These are phyloP conservation scores for Champsocephalus esox DNA, from an alignment of 2,797 vertebrate species.

Conservation along the genomic window DNA sequence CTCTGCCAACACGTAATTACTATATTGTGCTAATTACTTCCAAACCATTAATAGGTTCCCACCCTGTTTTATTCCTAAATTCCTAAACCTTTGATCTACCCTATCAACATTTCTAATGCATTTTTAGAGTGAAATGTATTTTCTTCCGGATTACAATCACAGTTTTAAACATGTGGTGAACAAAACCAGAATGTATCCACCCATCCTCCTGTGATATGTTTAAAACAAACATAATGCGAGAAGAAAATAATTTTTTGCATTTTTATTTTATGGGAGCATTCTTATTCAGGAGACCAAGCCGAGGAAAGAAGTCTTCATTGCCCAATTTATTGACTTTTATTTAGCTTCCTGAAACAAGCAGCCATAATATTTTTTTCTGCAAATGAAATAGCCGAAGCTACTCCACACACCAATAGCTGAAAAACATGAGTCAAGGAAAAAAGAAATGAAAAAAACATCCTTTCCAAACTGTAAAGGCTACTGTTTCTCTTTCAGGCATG, in stretches of 20 bases:
- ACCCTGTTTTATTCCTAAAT: conserved; percentile 9
- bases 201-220: no score
- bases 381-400: neutral
- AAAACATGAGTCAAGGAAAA: neutral
- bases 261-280: no score
- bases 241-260: no score
- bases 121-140: no score
- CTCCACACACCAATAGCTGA: neutral
- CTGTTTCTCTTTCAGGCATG: neutral
- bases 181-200: no score
- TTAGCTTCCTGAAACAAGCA: neutral
- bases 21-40: conserved; percentile 29
- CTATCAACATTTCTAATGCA: neutral
- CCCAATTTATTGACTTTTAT: neutral
- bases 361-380: neutral
- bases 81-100: neutral
- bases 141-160: no score
- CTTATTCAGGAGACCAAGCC: no score
- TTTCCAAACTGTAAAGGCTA: neutral
- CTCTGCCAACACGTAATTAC: conserved; percentile 23
- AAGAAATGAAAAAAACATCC: neutral
- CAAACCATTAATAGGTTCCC: conserved; percentile 15
- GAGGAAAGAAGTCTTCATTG: neutral
- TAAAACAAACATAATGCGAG: no score
- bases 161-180: no score